Evolutionary conservation across 1,140 invertebrate genomes (phyloP).

Genomic region (Trachelipus rathkii): DNA sequence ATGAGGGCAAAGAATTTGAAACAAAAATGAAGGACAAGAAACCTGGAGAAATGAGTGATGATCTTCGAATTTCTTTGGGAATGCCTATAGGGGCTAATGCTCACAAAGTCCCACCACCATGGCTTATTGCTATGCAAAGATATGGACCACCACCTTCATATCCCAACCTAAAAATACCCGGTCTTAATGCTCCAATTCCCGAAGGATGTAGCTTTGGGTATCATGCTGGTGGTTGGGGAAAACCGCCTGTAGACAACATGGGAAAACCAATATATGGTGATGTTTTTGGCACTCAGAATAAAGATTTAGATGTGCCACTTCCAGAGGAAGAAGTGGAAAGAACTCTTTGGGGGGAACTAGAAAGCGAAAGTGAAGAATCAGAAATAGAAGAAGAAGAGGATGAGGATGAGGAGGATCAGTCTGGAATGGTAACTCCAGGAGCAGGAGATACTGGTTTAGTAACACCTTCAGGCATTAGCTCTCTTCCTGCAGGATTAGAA

Average conservation of each 20-base stretch:
- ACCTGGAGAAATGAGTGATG: conserved; percentile 93
- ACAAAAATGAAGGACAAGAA: conserved; percentile 97
- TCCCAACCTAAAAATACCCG: conserved; percentile 95
- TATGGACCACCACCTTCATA: conserved; percentile 99
- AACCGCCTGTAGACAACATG: conserved; percentile 98
- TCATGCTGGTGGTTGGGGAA: conserved; percentile 98
- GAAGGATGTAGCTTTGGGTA: conserved; percentile 97
- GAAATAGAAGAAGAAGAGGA: conserved; percentile 76
- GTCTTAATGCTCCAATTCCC: conserved; percentile 88
- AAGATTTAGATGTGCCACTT: conserved; percentile 47
- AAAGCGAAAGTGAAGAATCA: conserved; percentile 90
- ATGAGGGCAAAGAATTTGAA: conserved; percentile 99
- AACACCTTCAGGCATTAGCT: conserved; percentile 92
- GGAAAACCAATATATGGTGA: conserved; percentile 98
- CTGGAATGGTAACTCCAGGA: conserved; percentile 71
- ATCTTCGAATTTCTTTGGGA: conserved; percentile 89
- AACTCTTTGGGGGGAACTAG: conserved; percentile 93
- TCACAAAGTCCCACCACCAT: conserved; percentile 90
- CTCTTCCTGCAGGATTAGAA: conserved; percentile 90
- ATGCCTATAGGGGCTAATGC: conserved; percentile 94
- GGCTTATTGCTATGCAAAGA: conserved; percentile 97
- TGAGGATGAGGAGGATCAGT: conserved; percentile 60
- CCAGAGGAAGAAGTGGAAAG: conserved; percentile 85
- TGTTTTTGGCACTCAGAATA: conserved; percentile 76
- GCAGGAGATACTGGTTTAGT: conserved; percentile 72